A percentile compares a stretch with the other conserved stretches of the same genome.
Evolutionary conservation across 1,140 invertebrate genomes (phyloP).

Genomic region (Artemia franciscana): DNA sequence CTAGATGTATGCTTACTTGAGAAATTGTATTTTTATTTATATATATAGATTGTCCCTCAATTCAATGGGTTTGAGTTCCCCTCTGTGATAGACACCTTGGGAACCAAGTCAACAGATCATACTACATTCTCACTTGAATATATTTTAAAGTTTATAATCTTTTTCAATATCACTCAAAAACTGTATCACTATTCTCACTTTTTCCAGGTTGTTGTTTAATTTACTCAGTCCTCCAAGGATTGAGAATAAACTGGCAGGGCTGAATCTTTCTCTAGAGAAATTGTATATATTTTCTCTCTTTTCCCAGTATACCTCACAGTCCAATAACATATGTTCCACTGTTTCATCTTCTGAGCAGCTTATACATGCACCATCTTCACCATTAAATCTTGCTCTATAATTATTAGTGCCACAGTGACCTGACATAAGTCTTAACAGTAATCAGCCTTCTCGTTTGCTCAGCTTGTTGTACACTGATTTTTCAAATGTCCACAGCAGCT

Average conservation of each 20-base stretch:
- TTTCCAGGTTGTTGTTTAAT: not conserved
- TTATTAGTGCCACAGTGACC: not conserved
- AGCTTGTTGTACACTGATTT: not conserved
- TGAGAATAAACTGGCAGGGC: not conserved
- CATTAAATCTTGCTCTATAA: not conserved
- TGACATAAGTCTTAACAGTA: not conserved
- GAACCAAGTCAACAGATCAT: too few species aligned
- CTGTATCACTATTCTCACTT: not conserved
- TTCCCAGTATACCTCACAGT: not conserved
- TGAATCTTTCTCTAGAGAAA: not conserved
- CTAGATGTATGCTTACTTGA: too few species aligned
- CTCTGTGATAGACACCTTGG: too few species aligned
- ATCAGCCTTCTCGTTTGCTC: not conserved
- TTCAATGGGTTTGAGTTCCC: too few species aligned
- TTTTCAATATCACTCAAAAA: not conserved
- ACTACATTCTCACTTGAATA: too few species aligned
- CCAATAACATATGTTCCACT: not conserved
- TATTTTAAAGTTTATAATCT: not conserved
- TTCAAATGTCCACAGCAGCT: not conserved
- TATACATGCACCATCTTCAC: not conserved
- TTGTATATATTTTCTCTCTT: not conserved
- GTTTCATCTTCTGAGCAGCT: not conserved
- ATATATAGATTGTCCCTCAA: too few species aligned
- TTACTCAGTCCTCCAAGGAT: not conserved
- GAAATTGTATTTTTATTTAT: too few species aligned